Evolutionary conservation across 2,113 vertebrate genomes (phyloP).

Genomic region (Trogon surrucura): DNA sequence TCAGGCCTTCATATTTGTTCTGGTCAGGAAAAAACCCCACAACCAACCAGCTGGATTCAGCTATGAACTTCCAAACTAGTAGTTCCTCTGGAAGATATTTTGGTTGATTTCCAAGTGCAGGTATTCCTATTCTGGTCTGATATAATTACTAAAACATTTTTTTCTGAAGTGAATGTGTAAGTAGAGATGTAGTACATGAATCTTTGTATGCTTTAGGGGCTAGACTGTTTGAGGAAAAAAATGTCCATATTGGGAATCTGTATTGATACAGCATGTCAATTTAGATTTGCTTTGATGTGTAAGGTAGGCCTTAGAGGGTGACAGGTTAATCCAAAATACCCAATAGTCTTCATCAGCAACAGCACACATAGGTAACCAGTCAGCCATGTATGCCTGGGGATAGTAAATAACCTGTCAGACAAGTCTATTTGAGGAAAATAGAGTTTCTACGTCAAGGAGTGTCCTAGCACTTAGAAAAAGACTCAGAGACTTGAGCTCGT

Average conservation of each 20-base stretch:
- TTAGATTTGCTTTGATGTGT: not conserved
- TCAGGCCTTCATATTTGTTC: not conserved
- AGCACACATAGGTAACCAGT: not conserved
- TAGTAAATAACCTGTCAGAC: not conserved
- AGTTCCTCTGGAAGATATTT: not conserved
- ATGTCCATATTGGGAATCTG: fast-evolving
- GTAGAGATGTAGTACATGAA: not conserved
- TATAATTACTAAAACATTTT: not conserved
- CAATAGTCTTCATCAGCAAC: not conserved
- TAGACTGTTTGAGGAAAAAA: not conserved
- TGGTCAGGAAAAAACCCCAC: not conserved
- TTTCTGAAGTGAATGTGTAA: not conserved
- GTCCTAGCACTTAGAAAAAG: not conserved
- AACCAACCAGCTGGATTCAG: not conserved
- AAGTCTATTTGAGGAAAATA: not conserved
- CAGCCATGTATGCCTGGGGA: not conserved
- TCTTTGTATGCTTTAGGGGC: not conserved
- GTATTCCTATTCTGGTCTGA: not conserved
- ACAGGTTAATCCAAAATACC: not conserved
- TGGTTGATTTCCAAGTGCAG: not conserved
- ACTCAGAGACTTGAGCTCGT: fast-evolving
- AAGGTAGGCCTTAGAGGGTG: not conserved
- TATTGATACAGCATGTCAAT: not conserved
- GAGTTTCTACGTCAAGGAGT: not conserved
- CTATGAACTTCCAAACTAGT: not conserved